These are phyloP conservation scores for Aurelia aurita DNA, from an alignment of 30 jellyfish, hydroid and myxozoan genomes.

Conservation along the genomic window DNA sequence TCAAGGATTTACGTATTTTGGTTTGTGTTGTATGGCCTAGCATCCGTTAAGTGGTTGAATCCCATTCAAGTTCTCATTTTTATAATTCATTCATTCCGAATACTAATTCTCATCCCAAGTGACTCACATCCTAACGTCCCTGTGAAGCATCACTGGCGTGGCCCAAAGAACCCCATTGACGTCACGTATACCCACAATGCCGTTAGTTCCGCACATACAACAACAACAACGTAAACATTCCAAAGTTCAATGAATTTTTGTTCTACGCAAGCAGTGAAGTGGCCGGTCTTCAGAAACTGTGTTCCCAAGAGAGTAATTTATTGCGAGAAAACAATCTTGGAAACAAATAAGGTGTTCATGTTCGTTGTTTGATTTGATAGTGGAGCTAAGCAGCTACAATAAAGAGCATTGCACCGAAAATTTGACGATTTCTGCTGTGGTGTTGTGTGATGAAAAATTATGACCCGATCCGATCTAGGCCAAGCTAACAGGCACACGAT, in stretches of 20 bases:
- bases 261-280: not conserved
- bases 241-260: no score
- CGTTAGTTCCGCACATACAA: not conserved
- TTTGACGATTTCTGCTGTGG: no score
- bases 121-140: constrained; percentile 57
- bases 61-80: constrained; percentile 27
- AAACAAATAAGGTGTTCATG: no score
- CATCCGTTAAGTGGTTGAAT: constrained; percentile 54
- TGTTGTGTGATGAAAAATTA: no score
- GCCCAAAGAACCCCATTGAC: constrained; percentile 9
- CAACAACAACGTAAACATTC: constrained; percentile 35
- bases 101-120: not conserved
- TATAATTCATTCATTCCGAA: not conserved
- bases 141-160: not conserved
- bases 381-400: no score
- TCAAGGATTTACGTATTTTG: constrained; percentile 23
- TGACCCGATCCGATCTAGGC: no score
- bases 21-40: constrained; percentile 17
- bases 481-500: no score
- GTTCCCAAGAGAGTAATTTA: not conserved
- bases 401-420: no score
- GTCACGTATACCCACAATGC: constrained; percentile 53
- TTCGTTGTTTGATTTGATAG: no score
- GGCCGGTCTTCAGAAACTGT: not conserved
- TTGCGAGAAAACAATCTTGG: no score